Percentiles rank a stretch among this genome's conserved stretches.
Conservation (phyloP, 2,113 vertebrate genomes). For the Rana temporaria region DNA sequence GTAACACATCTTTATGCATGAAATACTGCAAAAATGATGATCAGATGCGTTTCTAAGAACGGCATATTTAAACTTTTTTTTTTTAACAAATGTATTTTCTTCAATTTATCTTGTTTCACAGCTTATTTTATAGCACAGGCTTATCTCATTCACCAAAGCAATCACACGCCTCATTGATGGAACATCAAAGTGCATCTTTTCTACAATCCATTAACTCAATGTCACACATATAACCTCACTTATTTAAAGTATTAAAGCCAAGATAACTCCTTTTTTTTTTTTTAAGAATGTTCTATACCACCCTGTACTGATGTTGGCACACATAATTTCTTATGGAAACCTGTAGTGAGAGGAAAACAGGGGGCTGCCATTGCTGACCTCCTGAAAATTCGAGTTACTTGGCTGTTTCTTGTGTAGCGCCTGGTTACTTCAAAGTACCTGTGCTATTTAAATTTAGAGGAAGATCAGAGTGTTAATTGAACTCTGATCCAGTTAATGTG, state of each 20-base stretch:
- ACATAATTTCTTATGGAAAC: neutral
- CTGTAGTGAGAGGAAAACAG: neutral
- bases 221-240: constrained; percentile 23
- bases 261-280: constrained; percentile 26
- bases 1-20: neutral
- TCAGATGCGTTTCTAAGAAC: neutral
- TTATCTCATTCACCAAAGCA: constrained; percentile 33
- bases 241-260: constrained; percentile 25
- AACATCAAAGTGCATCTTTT: constrained; percentile 43
- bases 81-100: neutral
- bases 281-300: neutral
- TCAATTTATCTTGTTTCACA: constrained; percentile 35
- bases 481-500: no score
- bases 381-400: no score
- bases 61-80: neutral
- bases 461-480: no score
- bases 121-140: neutral
- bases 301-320: neutral
- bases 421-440: no score
- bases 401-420: no score
- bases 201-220: constrained; percentile 25
- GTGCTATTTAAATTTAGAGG: no score
- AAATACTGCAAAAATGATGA: constrained; percentile 20
- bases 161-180: constrained; percentile 40
- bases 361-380: no score